These are phyloP conservation scores for roundworm (Caenorhabditis elegans) DNA, from an alignment of 1,140 invertebrate species.

Conservation along the genomic window DNA sequence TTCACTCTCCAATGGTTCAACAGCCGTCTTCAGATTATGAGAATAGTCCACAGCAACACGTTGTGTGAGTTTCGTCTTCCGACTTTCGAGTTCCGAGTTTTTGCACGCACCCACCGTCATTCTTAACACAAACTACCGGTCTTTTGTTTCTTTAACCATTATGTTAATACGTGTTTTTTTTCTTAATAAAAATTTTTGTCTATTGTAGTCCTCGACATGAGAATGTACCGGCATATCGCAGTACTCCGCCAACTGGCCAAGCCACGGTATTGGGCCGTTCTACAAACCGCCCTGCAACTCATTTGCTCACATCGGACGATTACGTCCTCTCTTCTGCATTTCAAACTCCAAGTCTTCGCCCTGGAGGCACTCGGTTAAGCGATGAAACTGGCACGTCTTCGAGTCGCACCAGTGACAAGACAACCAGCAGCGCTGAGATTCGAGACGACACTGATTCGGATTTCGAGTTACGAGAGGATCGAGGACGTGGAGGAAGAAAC, in stretches of 20 bases:
- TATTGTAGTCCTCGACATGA: slow-evolving; percentile 19
- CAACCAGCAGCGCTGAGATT: slow-evolving; percentile 29
- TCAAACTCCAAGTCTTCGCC: slow-evolving; percentile 2
- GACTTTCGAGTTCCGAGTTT: too few relatives aligned
- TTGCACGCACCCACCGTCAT: not conserved
- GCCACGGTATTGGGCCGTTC: slow-evolving; percentile 32
- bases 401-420: slow-evolving; percentile 38
- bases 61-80: slow-evolving; percentile 1
- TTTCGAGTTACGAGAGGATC: not conserved
- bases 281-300: slow-evolving; percentile 37
- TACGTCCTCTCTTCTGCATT: slow-evolving; percentile 50
- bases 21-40: slow-evolving; percentile 57
- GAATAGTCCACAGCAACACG: slow-evolving; percentile 53
- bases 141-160: not conserved
- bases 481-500: slow-evolving; percentile 27
- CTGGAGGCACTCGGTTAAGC: not conserved
- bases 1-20: slow-evolving; percentile 17
- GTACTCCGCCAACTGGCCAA: slow-evolving; percentile 40
- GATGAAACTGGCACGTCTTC: slow-evolving; percentile 38
- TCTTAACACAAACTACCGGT: not conserved
- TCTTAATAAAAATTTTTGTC: not conserved
- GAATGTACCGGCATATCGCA: slow-evolving; percentile 45
- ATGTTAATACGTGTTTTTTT: not conserved
- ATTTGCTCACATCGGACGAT: slow-evolving; percentile 54
- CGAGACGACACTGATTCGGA: slow-evolving; percentile 35